Evolutionary conservation across 1,140 invertebrate genomes (phyloP).

Genomic region (Diorhabda elongata): DNA sequence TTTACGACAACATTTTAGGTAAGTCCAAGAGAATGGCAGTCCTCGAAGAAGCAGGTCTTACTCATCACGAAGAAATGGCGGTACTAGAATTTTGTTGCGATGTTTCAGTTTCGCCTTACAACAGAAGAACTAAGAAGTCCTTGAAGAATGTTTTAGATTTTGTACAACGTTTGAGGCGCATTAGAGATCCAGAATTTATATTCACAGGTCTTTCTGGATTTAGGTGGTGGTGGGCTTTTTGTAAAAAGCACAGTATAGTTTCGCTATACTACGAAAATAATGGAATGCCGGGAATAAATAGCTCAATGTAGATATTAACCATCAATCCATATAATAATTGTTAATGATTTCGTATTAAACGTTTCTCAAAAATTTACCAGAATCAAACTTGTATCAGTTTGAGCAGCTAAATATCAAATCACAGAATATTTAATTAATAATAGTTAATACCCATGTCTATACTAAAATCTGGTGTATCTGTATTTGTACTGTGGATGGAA

Average conservation of each 20-base stretch:
- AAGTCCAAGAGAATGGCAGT: constrained; percentile 74
- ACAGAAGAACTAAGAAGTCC: constrained; percentile 66
- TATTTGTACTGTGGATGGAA: no score
- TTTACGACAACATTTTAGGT: constrained; percentile 75
- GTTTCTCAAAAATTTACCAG: constrained; percentile 3
- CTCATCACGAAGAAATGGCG: constrained; percentile 58
- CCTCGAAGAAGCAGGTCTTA: constrained; percentile 63
- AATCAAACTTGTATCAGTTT: not conserved
- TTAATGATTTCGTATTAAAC: not conserved
- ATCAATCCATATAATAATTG: no score
- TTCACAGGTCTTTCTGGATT: constrained; percentile 67
- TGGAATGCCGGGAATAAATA: not conserved
- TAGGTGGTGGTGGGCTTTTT: constrained; percentile 78
- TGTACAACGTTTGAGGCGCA: constrained; percentile 59
- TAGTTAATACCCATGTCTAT: no score
- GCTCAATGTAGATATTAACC: no score
- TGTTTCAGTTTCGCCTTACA: constrained; percentile 66
- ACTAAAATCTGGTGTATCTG: no score
- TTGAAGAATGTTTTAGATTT: constrained; percentile 60
- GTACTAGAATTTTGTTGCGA: constrained; percentile 72
- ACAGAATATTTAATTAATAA: no score
- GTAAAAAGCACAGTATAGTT: constrained; percentile 73
- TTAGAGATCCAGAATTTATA: constrained; percentile 59
- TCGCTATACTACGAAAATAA: constrained; percentile 58
- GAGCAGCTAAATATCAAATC: not conserved